phyloP scores from a whole-genome alignment of 2,113 vertebrate genomes.

The Siniperca chuatsi region DNA sequence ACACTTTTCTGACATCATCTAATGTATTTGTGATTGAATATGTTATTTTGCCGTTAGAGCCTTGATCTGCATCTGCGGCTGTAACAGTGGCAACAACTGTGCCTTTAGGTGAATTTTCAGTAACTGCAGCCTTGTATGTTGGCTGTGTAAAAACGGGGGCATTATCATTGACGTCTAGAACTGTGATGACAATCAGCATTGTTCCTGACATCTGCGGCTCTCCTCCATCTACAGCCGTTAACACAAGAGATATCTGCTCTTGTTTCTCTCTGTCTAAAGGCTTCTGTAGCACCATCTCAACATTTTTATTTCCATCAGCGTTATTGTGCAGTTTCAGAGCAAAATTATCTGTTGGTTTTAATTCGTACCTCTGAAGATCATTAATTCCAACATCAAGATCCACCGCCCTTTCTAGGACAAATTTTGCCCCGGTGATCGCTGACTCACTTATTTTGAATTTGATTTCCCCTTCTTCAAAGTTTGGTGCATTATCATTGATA shows the following conservation, averaged over 20 bases:
- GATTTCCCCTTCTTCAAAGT: not conserved
- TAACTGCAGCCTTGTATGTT: conserved; percentile 72
- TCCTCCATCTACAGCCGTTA: conserved; percentile 64
- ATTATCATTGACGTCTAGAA: conserved; percentile 72
- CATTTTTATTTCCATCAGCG: conserved; percentile 41
- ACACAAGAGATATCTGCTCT: conserved; percentile 34
- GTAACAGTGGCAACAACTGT: conserved; percentile 61
- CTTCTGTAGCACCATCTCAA: conserved; percentile 67
- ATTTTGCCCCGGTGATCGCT: not conserved
- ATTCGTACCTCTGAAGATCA: conserved; percentile 74
- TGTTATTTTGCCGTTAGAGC: not conserved
- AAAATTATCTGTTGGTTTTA: conserved; percentile 76
- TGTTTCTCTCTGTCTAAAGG: conserved; percentile 61
- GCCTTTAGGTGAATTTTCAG: conserved; percentile 68
- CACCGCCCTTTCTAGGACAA: conserved; percentile 75
- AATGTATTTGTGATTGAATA: conserved; percentile 30
- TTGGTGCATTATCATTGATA: not conserved
- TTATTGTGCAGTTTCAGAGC: conserved; percentile 48
- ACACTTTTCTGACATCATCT: no score
- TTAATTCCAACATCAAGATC: conserved; percentile 83
- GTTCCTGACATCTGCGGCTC: conserved; percentile 56
- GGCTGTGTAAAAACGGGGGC: conserved; percentile 69
- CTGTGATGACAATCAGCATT: conserved; percentile 50
- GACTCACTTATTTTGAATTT: conserved; percentile 22
- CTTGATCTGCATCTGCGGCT: conserved; percentile 62